Base-by-base conservation (phyloP, 2,797 vertebrate genomes). In the Triplophysa yarkandensis region DNA sequence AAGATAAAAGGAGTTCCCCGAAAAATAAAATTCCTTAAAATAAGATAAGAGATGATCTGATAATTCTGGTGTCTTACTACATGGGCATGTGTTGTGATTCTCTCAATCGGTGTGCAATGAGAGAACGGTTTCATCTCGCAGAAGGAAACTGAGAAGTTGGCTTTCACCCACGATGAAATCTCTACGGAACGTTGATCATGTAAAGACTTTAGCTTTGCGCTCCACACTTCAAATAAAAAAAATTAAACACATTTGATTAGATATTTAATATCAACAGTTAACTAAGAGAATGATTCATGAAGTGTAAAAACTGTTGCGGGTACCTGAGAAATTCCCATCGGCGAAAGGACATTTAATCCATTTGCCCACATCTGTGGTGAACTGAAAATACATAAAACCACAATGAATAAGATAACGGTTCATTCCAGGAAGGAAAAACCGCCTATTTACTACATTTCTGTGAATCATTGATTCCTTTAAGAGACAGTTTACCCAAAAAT, bases 341-440 rank as follows among this genome's bases (percentile, higher is more conserved):
- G 5, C 16, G 55, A 83, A 81, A 28, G 79, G 82, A 48, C 79
- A 81, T 54, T 62, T 70, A 39, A 79, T 79, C 82, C 79, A 83
- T 46, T 67, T 74, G 4, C 62, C 70, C 4, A 11, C 34, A 9
- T 76, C 70, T 8, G 82, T 81, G 27, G 69, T 79, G 41, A 83
- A 83, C 82, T 81, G 39, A 25, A 23, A 39, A 61, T n/a, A 25
- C 19, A 69, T 11, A 27, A 5, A 44, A 43, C 9, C 28, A n/a
- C 30, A 21, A 11, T 43, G 13, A 25, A 30, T 25, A 39, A 27
- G 32, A 58, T 19, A 58, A 13, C 4, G 1, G 50, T 27, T 13
- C 23, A 7, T 54, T 54, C 14, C 23, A 16, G 7, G 17, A 11
- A 21, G 28, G 52, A 16, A 8, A 41, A 14, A 2, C 4, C 4